Conservation (phyloP, 2,888 invertebrate genomes). For the Thymelicus sylvestris region DNA sequence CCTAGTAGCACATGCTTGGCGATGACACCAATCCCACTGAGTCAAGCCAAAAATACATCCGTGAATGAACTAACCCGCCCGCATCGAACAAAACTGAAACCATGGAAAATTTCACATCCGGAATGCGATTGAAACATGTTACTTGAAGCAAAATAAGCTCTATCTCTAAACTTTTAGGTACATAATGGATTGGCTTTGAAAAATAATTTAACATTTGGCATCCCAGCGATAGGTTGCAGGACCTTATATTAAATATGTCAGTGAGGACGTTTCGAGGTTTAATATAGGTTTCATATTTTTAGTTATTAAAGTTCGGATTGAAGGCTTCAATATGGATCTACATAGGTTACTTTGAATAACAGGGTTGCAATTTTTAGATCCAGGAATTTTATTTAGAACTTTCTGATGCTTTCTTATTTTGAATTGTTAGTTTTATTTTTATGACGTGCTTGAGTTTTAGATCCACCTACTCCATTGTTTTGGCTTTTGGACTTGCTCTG, state of each 20-base stretch:
- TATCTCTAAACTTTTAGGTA: conserved; percentile 17
- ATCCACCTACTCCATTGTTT: no score
- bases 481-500: no score
- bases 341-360: no score
- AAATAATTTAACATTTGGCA: conserved; percentile 40
- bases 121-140: conserved; percentile 36
- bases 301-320: no score
- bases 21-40: conserved; percentile 69
- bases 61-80: conserved; percentile 57
- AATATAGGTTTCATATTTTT: conserved; percentile 4
- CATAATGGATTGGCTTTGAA: conserved; percentile 20
- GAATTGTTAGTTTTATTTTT: no score
- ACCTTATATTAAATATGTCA: conserved; percentile 40
- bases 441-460: no score
- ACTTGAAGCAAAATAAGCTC: conserved; percentile 34
- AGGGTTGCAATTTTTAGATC: no score
- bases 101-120: conserved; percentile 80
- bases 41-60: conserved; percentile 69
- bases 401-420: no score
- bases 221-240: conserved; percentile 38
- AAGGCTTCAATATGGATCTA: background rate
- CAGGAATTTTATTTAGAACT: no score
- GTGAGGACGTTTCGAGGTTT: background rate
- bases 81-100: conserved; percentile 59
- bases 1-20: conserved; percentile 59